Evolutionary conservation across 2,888 invertebrate genomes (phyloP).

Genomic region (Eulithis prunata): DNA sequence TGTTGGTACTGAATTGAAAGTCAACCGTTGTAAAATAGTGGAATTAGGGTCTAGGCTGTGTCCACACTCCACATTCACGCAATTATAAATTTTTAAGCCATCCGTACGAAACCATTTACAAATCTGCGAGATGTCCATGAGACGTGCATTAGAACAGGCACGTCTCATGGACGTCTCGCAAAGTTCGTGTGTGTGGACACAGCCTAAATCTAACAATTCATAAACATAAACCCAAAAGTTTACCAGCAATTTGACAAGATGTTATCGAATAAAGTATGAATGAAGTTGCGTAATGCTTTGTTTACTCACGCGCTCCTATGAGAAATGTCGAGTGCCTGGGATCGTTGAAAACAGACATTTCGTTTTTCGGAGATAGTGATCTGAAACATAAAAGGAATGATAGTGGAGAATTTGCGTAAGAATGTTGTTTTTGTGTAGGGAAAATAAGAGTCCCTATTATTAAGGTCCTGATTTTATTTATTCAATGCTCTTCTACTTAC

Average conservation of each 20-base stretch:
- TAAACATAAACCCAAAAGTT: conserved; percentile 16
- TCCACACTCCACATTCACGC: no score
- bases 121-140: no score
- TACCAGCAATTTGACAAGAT: conserved; percentile 31
- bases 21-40: no score
- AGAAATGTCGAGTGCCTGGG: conserved; percentile 20
- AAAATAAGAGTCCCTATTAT: no score
- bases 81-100: no score
- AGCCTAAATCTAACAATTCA: conserved; percentile 1
- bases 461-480: no score
- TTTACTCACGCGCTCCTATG: conserved; percentile 27
- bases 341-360: conserved; percentile 22
- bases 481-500: no score
- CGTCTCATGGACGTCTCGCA: no score
- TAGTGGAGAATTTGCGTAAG: conserved; percentile 4
- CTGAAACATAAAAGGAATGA: conserved; percentile 5
- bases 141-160: no score
- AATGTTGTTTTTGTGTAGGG: neutral
- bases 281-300: conserved; percentile 32
- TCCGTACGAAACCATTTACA: no score
- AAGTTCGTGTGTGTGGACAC: neutral
- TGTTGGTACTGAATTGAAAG: no score
- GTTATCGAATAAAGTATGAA: conserved; percentile 27
- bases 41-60: no score
- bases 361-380: conserved; percentile 13